Conservation (phyloP, 2,797 vertebrate species). For the Aotus griseimembra region DNA sequence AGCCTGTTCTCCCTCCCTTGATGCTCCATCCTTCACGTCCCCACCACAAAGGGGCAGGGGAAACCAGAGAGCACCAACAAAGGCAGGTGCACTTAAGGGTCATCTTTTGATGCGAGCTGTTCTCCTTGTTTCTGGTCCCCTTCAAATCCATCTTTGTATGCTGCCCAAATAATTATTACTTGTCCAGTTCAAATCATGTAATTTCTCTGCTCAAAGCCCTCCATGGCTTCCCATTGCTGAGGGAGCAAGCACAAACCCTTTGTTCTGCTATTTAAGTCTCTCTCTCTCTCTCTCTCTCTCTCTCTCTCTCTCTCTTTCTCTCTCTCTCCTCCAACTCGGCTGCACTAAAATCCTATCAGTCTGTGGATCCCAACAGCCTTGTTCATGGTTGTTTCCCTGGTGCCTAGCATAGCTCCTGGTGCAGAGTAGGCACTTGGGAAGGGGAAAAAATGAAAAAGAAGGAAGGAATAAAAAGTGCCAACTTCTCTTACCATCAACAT, state of each 20-base stretch:
- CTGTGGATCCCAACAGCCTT: fast-evolving
- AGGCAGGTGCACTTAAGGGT: neutral
- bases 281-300: neutral
- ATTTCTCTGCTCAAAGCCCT: neutral
- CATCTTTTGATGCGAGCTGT: neutral
- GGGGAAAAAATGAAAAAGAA: neutral
- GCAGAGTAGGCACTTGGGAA: neutral
- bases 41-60: neutral
- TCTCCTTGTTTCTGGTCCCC: neutral
- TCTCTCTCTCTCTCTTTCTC: too few species aligned
- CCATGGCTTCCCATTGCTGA: neutral
- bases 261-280: neutral
- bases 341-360: neutral
- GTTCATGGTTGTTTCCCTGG: neutral
- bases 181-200: neutral
- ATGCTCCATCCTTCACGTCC: neutral
- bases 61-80: neutral
- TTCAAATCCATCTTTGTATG: neutral
- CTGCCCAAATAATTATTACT: neutral
- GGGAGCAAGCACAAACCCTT: neutral
- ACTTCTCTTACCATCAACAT: neutral
- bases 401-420: neutral
- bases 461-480: neutral
- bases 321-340: neutral
- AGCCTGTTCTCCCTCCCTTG: conserved; percentile 14